Conservation (phyloP, 2,113 vertebrate species). For the Gadus chalcogrammus region DNA sequence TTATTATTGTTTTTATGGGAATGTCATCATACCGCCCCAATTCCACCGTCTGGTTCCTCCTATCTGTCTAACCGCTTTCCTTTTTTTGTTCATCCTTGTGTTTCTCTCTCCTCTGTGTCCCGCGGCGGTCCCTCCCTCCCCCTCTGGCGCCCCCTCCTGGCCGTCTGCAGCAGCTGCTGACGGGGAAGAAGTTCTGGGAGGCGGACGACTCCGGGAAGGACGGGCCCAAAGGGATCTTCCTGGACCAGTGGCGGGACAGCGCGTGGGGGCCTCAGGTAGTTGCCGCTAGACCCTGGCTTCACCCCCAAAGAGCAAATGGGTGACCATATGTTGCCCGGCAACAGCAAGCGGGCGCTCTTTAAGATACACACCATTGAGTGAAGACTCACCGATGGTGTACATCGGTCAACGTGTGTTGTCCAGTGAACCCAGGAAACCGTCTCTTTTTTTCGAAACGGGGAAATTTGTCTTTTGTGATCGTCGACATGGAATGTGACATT, state of each 20-base stretch:
- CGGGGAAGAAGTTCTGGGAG: constrained; percentile 99
- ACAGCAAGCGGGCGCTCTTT: too few relatives aligned
- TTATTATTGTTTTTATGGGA: too few relatives aligned
- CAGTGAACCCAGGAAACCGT: too few relatives aligned
- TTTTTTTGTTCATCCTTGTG: not conserved
- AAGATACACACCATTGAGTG: too few relatives aligned
- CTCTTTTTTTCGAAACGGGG: too few relatives aligned
- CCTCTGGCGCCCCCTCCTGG: constrained; percentile 15
- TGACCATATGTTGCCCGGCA: not conserved
- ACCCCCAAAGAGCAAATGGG: not conserved
- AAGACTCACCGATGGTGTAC: too few relatives aligned
- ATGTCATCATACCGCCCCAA: too few relatives aligned
- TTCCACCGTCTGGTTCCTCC: too few relatives aligned
- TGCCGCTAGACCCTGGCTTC: not conserved
- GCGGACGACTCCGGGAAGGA: constrained; percentile 98
- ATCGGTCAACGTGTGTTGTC: too few relatives aligned
- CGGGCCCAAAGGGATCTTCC: constrained; percentile 99
- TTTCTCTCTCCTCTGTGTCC: not conserved
- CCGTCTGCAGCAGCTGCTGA: constrained; percentile 90
- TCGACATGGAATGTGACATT: too few relatives aligned
- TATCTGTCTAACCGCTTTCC: too few relatives aligned
- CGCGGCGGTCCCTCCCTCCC: constrained; percentile 34
- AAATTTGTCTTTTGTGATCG: too few relatives aligned
- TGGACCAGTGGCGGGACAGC: constrained; percentile 99
- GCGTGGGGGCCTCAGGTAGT: constrained; percentile 96